Percentiles rank a stretch among this genome's conserved stretches.
Evolutionary conservation across 2,888 invertebrate genomes (phyloP).

Genomic region (Apantesis nais): DNA sequence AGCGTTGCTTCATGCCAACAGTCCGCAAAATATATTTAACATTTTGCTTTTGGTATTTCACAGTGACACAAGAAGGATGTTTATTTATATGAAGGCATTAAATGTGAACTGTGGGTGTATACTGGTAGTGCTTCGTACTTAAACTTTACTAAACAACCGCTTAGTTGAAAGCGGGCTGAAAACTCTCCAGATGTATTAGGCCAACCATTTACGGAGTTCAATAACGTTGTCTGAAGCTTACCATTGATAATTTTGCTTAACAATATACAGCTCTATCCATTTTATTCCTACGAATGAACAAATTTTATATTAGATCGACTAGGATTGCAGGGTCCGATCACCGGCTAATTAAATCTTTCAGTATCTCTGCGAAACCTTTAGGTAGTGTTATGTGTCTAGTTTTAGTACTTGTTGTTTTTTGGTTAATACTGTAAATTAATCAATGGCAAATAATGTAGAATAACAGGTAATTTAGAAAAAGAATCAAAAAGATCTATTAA

Average conservation of each 20-base stretch:
- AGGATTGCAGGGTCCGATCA: background rate
- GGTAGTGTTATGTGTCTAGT: too few relatives aligned
- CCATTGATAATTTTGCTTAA: background rate
- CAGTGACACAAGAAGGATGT: constrained; percentile 70
- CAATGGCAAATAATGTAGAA: background rate
- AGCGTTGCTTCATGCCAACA: constrained; percentile 35
- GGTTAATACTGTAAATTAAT: background rate
- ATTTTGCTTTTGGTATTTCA: constrained; percentile 67
- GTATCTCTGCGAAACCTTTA: background rate
- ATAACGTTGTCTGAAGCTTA: background rate
- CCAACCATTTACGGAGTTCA: background rate
- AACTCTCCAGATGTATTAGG: constrained; percentile 40
- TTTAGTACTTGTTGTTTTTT: background rate
- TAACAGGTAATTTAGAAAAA: too few relatives aligned
- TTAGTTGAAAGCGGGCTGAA: constrained; percentile 70
- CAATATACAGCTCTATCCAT: background rate
- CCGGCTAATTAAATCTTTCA: background rate
- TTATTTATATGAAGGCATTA: constrained; percentile 78
- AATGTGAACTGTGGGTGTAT: constrained; percentile 63
- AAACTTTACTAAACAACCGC: constrained; percentile 78
- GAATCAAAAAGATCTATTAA: too few relatives aligned
- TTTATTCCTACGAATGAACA: background rate
- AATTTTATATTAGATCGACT: background rate
- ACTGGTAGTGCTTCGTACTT: constrained; percentile 68
- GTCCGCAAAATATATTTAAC: constrained; percentile 59